Evolutionary conservation across 53 echinoderm and acorn worm species (phyloP).

Genomic region (Holothuria leucospilota): DNA sequence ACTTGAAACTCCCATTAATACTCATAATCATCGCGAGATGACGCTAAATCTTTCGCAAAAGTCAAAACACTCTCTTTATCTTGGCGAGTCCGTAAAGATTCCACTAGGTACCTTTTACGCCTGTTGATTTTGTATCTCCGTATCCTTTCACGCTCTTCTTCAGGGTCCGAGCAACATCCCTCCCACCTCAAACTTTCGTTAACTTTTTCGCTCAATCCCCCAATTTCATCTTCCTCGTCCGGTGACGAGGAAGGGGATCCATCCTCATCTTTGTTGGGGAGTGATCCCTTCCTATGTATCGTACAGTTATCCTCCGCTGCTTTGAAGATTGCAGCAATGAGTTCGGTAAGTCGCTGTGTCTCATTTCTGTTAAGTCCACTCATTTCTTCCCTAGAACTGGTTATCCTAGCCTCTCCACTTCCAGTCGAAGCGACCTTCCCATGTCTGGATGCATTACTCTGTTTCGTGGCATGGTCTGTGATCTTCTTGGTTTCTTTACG

Average conservation of each 20-base stretch:
- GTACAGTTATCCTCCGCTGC: conserved; percentile 5
- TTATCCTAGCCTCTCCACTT: background rate
- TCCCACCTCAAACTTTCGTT: conserved; percentile 94
- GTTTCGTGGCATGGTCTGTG: no score
- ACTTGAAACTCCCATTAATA: background rate
- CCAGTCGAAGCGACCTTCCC: no score
- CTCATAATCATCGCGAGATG: conserved; percentile 26
- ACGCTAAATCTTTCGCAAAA: conserved; percentile 82
- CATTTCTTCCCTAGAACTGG: background rate
- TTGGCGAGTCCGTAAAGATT: conserved; percentile 74
- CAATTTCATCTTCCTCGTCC: conserved; percentile 55
- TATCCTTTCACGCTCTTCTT: conserved; percentile 84
- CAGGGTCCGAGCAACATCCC: conserved; percentile 75
- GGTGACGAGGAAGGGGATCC: conserved; percentile 44
- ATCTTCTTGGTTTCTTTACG: no score
- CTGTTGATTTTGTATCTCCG: conserved; percentile 90
- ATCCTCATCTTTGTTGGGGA: background rate
- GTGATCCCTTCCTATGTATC: background rate
- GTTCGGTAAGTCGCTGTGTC: conserved; percentile 25
- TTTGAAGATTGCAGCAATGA: conserved; percentile 39
- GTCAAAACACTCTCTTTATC: conserved; percentile 89
- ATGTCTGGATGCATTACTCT: no score
- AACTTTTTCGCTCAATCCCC: conserved; percentile 59
- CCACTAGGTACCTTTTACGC: conserved; percentile 89
- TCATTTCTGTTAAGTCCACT: background rate